Evolutionary conservation across 30 jellyfish, hydroid and myxozoan species (phyloP).

Genomic region (Aurelia coerulea): DNA sequence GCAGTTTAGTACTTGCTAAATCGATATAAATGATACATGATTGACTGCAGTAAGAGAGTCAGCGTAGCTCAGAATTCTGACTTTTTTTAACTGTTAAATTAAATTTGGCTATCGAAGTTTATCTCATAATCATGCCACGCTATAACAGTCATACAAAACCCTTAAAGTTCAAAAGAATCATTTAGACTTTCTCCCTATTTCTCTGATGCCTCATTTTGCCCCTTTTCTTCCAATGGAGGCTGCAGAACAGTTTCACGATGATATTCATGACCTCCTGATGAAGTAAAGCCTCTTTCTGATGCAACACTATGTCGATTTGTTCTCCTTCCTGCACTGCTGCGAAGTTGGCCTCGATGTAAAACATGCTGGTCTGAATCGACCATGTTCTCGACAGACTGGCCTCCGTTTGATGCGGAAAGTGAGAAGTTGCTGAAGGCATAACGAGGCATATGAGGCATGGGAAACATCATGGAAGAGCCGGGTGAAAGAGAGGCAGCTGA

Average conservation of each 20-base stretch:
- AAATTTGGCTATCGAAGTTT: too few species aligned
- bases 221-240: slow-evolving; percentile 38
- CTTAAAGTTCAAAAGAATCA: too few species aligned
- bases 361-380: slow-evolving; percentile 48
- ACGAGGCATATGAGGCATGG: slow-evolving; percentile 57
- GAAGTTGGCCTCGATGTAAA: slow-evolving; percentile 43
- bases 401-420: slow-evolving; percentile 53
- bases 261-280: slow-evolving; percentile 43
- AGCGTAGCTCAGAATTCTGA: too few species aligned
- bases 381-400: slow-evolving; percentile 59
- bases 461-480: slow-evolving; percentile 69
- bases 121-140: too few species aligned
- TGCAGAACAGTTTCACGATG: slow-evolving; percentile 15
- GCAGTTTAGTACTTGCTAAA: too few species aligned
- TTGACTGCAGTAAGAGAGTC: too few species aligned
- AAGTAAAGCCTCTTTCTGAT: slow-evolving; percentile 61
- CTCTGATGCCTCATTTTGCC: not conserved
- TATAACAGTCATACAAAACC: too few species aligned
- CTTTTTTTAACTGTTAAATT: too few species aligned
- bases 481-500: slow-evolving; percentile 81
- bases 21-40: too few species aligned
- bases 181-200: too few species aligned
- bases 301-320: slow-evolving; percentile 54
- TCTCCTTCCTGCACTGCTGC: slow-evolving; percentile 56
- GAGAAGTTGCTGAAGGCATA: slow-evolving; percentile 56